Evolutionary conservation across 2,113 vertebrate species (phyloP).

Genomic region (Corydoras maculifer): DNA sequence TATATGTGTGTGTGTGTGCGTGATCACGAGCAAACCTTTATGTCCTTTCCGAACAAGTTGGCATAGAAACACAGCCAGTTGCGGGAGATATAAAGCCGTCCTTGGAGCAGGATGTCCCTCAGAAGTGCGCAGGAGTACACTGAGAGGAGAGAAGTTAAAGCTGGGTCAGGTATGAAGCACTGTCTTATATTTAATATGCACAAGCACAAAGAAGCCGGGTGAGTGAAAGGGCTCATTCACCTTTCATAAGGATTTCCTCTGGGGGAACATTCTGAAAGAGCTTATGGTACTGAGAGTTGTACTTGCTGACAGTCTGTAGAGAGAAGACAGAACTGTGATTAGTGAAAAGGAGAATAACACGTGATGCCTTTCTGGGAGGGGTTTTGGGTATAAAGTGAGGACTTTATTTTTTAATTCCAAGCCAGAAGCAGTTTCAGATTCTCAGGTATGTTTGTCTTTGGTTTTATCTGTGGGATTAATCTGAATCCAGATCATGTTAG

Average conservation of each 20-base stretch:
- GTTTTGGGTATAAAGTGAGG: no score
- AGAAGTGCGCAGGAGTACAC: conserved; percentile 94
- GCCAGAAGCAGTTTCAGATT: no score
- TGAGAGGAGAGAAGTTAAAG: conserved; percentile 40
- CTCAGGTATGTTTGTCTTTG: no score
- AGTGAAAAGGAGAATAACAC: conserved; percentile 53
- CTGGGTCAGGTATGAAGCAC: no score
- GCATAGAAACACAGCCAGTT: conserved; percentile 97
- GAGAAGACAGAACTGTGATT: conserved; percentile 32
- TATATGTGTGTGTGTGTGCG: no score
- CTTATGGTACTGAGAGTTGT: conserved; percentile 96
- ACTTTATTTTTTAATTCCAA: no score
- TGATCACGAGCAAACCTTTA: conserved; percentile 63
- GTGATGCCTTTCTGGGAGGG: no score
- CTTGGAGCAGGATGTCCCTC: conserved; percentile 89
- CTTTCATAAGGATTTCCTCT: conserved; percentile 92
- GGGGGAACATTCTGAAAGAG: conserved; percentile 87
- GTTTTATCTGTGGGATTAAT: no score
- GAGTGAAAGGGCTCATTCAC: conserved; percentile 50
- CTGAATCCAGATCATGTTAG: no score
- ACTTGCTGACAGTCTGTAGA: conserved; percentile 86
- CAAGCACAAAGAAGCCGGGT: no score
- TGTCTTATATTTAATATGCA: no score
- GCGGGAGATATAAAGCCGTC: conserved; percentile 91
- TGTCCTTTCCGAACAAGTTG: conserved; percentile 93